These are phyloP conservation scores for Sandelia bainsii DNA, from an alignment of 2,797 vertebrate genomes.

Conservation along the genomic window DNA sequence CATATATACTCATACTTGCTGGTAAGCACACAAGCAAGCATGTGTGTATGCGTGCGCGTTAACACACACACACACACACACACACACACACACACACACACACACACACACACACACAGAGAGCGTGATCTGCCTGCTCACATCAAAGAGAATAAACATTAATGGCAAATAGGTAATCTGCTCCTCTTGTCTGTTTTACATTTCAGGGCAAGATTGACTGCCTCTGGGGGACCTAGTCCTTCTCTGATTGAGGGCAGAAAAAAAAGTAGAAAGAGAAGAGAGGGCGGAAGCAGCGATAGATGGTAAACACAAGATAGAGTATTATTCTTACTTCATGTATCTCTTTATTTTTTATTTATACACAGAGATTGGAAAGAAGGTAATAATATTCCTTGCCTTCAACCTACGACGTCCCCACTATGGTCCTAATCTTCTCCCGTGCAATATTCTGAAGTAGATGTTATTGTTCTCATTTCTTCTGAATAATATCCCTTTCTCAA, in stretches of 20 bases:
- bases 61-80: constrained; percentile 13
- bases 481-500: constrained; percentile 94
- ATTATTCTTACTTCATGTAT: constrained; percentile 81
- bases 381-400: constrained; percentile 76
- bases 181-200: constrained; percentile 85
- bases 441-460: constrained; percentile 91
- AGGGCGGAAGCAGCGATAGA: constrained; percentile 62
- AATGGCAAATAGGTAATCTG: constrained; percentile 88
- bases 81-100: constrained; percentile 13
- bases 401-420: constrained; percentile 60
- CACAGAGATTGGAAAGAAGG: constrained; percentile 76
- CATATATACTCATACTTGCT: constrained; percentile 42
- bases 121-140: constrained; percentile 73
- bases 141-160: constrained; percentile 89
- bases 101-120: constrained; percentile 35
- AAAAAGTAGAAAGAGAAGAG: constrained; percentile 43
- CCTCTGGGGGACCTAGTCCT: constrained; percentile 76
- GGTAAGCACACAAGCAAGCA: constrained; percentile 8
- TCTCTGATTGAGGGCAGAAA: constrained; percentile 74
- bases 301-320: constrained; percentile 75
- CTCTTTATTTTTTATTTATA: constrained; percentile 81
- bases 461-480: constrained; percentile 95
- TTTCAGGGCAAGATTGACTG: constrained; percentile 82
- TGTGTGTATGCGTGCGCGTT: constrained; percentile 11
- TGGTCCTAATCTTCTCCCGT: constrained; percentile 91